phyloP scores from a whole-genome alignment of 2,113 vertebrate genomes.

The Vicugna pacos region DNA sequence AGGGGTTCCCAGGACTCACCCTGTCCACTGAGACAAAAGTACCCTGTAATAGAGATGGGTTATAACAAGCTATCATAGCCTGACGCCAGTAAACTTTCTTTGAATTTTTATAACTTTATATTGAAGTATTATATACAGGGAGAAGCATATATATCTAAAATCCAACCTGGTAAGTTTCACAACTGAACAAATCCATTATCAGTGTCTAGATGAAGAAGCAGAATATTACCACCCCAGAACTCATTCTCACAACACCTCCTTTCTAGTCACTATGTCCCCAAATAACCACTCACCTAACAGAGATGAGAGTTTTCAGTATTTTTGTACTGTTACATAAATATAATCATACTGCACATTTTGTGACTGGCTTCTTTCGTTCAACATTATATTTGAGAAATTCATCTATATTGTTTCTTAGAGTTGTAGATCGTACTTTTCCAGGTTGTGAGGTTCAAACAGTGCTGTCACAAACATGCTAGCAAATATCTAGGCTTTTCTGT shows the following conservation, averaged over 20 bases:
- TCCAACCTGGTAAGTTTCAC: background rate
- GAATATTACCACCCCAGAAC: background rate
- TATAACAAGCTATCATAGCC: background rate
- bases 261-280: background rate
- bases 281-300: background rate
- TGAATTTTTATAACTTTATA: background rate
- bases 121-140: background rate
- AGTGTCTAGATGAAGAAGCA: background rate
- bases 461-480: background rate
- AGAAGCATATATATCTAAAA: background rate
- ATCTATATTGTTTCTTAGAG: background rate
- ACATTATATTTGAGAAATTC: background rate
- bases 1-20: background rate
- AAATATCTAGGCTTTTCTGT: background rate
- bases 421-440: background rate
- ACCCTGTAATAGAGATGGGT: background rate
- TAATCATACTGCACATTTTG: background rate
- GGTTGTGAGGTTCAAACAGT: background rate
- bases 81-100: background rate
- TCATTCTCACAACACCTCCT: background rate
- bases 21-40: background rate
- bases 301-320: background rate
- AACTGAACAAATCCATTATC: background rate
- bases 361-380: background rate
- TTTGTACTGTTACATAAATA: background rate